phyloP scores from a whole-genome alignment of 2,888 invertebrate genomes.

The Ecliptopera silaceata region DNA sequence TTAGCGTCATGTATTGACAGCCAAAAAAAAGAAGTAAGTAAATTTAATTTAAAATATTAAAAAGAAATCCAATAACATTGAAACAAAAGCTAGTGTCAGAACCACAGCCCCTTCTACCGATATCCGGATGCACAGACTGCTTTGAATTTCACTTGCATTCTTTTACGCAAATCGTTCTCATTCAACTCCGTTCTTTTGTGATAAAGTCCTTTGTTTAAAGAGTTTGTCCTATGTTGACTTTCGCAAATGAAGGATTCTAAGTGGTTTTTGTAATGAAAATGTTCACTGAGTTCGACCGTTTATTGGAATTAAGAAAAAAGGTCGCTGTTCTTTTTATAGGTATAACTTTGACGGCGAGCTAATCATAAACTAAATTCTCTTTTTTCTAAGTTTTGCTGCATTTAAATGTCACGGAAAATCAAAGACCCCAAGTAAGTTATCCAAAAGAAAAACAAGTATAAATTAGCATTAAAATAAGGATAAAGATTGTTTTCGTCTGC shows the following conservation, averaged over 20 bases:
- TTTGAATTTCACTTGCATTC: conserved; percentile 48
- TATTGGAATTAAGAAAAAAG: background rate
- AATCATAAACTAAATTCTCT: too few relatives aligned
- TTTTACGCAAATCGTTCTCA: conserved; percentile 29
- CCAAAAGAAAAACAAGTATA: background rate
- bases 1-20: too few relatives aligned
- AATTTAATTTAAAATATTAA: background rate
- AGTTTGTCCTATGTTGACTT: conserved; percentile 42
- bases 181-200: conserved; percentile 38
- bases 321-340: background rate
- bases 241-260: conserved; percentile 40
- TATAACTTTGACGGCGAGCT: background rate
- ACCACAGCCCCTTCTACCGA: conserved; percentile 1
- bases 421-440: background rate
- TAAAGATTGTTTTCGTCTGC: conserved; percentile 25
- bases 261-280: conserved; percentile 22
- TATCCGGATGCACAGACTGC: background rate
- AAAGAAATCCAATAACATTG: background rate
- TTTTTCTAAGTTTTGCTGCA: too few relatives aligned
- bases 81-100: background rate
- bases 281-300: background rate
- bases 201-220: conserved; percentile 50
- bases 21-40: too few relatives aligned
- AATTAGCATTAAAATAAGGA: conserved; percentile 20
- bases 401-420: background rate